Conservation (phyloP, 2,113 vertebrate genomes). For the Chionodraco myersi region DNA sequence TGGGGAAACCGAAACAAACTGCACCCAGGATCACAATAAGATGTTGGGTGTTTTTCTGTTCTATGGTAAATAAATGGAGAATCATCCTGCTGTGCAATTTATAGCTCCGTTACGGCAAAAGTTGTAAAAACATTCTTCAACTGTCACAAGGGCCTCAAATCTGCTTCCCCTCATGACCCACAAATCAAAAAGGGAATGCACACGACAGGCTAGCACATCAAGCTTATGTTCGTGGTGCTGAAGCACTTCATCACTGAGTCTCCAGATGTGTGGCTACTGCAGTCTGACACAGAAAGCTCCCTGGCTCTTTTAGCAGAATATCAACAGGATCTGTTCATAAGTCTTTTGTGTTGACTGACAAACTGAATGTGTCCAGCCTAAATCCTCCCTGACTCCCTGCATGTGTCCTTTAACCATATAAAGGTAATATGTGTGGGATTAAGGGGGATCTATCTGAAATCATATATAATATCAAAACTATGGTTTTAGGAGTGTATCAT, state of each 20-base stretch:
- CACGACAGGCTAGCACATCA: constrained; percentile 18
- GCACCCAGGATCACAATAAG: background rate
- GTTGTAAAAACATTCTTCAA: constrained; percentile 39
- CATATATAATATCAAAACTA: no score
- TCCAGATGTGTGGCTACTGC: background rate
- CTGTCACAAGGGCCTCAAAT: constrained; percentile 29
- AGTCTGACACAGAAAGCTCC: background rate
- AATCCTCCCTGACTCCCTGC: no score
- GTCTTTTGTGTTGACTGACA: background rate
- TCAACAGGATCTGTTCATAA: background rate
- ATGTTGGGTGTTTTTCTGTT: constrained; percentile 10
- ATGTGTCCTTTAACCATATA: no score
- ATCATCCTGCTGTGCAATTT: constrained; percentile 33
- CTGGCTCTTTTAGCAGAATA: constrained; percentile 2
- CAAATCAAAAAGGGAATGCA: constrained; percentile 43
- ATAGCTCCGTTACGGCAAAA: constrained; percentile 31
- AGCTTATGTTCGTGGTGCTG: constrained; percentile 24
- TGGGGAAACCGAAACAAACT: background rate
- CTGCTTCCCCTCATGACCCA: constrained; percentile 31
- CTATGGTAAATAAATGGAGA: background rate
- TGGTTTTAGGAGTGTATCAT: no score
- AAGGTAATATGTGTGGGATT: no score
- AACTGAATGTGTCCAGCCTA: background rate
- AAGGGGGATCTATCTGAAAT: no score
- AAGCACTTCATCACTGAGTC: constrained; percentile 43